These are phyloP conservation scores for Drusus annulatus DNA, from an alignment of 1,140 invertebrate genomes.

Conservation along the genomic window DNA sequence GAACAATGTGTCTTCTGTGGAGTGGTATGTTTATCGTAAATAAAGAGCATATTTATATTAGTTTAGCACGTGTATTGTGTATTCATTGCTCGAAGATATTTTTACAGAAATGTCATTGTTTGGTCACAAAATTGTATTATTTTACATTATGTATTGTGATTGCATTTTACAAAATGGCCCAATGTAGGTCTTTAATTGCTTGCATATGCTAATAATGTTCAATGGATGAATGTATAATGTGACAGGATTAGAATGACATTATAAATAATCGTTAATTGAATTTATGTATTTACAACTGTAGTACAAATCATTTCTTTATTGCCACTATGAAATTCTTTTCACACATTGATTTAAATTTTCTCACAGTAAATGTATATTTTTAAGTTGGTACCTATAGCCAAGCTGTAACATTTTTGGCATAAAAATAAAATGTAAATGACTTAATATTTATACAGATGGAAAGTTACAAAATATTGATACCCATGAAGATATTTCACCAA, in stretches of 20 bases:
- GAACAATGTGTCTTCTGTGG: constrained; percentile 4
- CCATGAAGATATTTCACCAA: too few relatives aligned
- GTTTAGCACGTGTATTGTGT: not conserved
- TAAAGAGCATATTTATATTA: not conserved
- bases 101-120: not conserved
- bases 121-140: not conserved
- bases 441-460: too few relatives aligned
- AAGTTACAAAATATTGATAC: too few relatives aligned
- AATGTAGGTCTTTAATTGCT: constrained; percentile 5
- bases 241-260: not conserved
- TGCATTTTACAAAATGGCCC: not conserved
- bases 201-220: not conserved
- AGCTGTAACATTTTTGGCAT: too few relatives aligned
- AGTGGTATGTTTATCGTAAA: constrained; percentile 8
- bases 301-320: too few relatives aligned
- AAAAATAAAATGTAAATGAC: too few relatives aligned
- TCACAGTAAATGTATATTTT: too few relatives aligned
- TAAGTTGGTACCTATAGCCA: too few relatives aligned
- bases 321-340: too few relatives aligned
- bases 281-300: too few relatives aligned
- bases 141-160: not conserved
- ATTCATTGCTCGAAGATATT: not conserved
- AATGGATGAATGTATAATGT: not conserved
- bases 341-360: too few relatives aligned
- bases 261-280: too few relatives aligned